These are phyloP conservation scores for Dendrolimus punctatus DNA, from an alignment of 1,140 invertebrate genomes.

Conservation along the genomic window DNA sequence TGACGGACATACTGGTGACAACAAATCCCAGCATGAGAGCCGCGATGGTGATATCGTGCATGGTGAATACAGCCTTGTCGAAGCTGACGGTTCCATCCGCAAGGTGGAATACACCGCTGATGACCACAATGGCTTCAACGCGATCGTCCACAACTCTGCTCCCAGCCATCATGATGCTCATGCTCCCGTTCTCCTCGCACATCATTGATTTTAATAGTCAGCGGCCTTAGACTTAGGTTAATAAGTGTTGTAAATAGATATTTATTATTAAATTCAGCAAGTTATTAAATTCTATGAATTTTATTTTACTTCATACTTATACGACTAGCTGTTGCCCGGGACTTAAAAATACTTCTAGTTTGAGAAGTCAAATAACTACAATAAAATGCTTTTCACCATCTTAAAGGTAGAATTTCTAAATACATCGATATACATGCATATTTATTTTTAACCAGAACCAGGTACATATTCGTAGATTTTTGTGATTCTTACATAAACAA, in stretches of 20 bases:
- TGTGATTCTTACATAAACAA: too few species aligned
- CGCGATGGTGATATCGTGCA: conserved; percentile 24
- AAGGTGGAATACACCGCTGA: conserved; percentile 26
- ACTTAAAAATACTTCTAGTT: too few species aligned
- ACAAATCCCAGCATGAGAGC: conserved; percentile 31
- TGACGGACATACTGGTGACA: conserved; percentile 26
- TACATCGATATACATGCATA: too few species aligned
- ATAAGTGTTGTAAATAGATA: conserved; percentile 1
- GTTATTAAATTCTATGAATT: not conserved
- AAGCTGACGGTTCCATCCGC: conserved; percentile 27
- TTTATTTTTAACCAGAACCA: too few species aligned
- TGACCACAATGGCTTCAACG: conserved; percentile 69
- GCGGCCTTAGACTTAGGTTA: not conserved
- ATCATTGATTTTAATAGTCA: conserved; percentile 10
- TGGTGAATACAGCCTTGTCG: conserved; percentile 24
- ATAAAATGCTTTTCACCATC: too few species aligned
- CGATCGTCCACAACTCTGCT: conserved; percentile 74
- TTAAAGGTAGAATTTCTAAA: too few species aligned
- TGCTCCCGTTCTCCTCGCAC: conserved; percentile 32
- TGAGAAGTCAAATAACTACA: too few species aligned
- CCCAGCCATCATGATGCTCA: conserved; percentile 62
- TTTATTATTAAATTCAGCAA: conserved; percentile 6
- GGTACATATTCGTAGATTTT: too few species aligned
- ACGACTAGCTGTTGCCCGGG: too few species aligned
- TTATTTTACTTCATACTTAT: too few species aligned